Evolutionary conservation across 2,888 invertebrate species (phyloP), one percentile per base, ranked within the genome.

Genomic region (Diarsia dahlii): DNA sequence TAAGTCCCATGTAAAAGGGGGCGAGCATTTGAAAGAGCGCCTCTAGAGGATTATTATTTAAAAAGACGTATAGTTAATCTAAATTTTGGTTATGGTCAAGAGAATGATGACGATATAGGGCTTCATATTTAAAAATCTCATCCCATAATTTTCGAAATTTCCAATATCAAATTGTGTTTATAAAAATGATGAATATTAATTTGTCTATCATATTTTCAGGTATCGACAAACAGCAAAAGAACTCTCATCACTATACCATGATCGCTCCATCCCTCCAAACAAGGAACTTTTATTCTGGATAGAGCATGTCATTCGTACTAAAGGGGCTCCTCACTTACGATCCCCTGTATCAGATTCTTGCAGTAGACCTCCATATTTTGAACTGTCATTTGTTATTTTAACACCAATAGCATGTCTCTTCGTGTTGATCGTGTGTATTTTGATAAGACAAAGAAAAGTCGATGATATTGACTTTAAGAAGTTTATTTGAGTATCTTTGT

Each of bases 281-380:
- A 23, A 68, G 13, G 69, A 68, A 48, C 68, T 71, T 9, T 34
- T 23, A 39, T 71, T 67, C n/a, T 71, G 67, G 50, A 70, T 71
- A 2, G 71, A 50, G 12, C 28, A 46, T 13, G 46, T 46, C 20
- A 28, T 71, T 1, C 54, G 45, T 20, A 54, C 28, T 1, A 48
- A 72, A 56, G 46, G 18, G 1, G 71, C 72, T 20, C 13, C 8
- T n/a, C 45, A 72, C 9, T 46, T 72, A 48, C 46, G n/a, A 71
- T 56, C 15, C 0, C n/a, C 52, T 15, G 8, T 0, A 28, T 45
- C 45, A 20, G 2, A 54, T 2, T 28, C 20, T 28, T 45, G 68
- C n/a, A n/a, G 9, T 12, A 45, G 6, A 45, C 15, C 12, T 20
- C 10, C 28, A 28, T 54, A 71, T 45, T 56, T 69, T 3, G 48